A percentile compares a stretch with the other conserved stretches of the same genome.
Conservation (phyloP, 2,113 vertebrate species). For the Gobio gobio region DNA sequence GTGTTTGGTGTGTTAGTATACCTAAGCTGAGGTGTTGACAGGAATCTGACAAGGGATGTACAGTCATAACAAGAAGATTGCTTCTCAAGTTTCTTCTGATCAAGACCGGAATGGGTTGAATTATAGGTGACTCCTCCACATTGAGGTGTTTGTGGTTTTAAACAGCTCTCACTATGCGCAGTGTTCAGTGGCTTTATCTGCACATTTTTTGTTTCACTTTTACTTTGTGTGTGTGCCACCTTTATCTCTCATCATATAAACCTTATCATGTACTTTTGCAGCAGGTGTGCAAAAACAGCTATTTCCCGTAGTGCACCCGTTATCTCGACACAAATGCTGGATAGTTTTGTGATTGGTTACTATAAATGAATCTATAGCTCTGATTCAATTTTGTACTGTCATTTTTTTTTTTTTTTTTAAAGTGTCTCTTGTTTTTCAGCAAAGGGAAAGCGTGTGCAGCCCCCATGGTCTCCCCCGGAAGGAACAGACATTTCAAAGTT, state of each 20-base stretch:
- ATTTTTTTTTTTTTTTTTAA: too few species aligned
- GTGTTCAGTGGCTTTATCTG: background rate
- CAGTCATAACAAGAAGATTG: background rate
- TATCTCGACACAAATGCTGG: background rate
- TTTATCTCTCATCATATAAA: background rate
- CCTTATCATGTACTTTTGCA: background rate
- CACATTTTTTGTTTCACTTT: background rate
- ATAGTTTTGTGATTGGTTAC: background rate
- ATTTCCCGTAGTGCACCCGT: background rate
- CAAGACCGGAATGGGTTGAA: background rate
- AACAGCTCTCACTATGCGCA: background rate
- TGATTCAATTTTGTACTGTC: background rate
- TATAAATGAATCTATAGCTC: background rate
- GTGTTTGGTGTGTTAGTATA: background rate
- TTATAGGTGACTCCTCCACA: background rate
- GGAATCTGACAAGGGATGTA: too few species aligned
- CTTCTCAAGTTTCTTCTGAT: background rate
- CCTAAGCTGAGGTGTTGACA: background rate
- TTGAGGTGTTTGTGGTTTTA: background rate
- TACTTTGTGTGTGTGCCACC: background rate
- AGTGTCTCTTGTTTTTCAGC: conserved; percentile 70
- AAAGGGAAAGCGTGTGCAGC: conserved; percentile 85
- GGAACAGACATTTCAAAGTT: conserved; percentile 82
- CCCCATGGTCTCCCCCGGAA: conserved; percentile 83
- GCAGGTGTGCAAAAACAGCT: background rate